These are phyloP conservation scores for Diachrysia chrysitis DNA, from an alignment of 2,888 invertebrate genomes.

Conservation along the genomic window DNA sequence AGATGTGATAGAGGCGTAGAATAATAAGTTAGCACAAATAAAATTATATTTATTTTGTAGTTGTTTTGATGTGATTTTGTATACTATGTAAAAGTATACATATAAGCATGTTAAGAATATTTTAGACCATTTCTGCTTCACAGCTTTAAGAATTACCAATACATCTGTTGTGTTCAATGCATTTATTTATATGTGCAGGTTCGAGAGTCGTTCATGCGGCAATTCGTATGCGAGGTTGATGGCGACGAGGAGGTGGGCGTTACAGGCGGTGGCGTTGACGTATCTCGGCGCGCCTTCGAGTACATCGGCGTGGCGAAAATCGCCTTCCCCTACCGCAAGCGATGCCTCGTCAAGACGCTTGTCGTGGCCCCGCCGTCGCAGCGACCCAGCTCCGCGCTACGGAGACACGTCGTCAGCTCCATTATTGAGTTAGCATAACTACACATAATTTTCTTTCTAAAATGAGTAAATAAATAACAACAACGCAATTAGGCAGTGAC, in stretches of 20 bases:
- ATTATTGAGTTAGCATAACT: constrained; percentile 93
- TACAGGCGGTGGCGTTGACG: constrained; percentile 61
- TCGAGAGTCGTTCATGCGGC: constrained; percentile 99
- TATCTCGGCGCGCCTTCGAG: constrained; percentile 80
- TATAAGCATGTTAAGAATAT: too few relatives aligned
- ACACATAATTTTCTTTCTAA: too few relatives aligned
- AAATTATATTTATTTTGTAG: too few relatives aligned
- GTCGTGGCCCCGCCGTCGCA: constrained; percentile 95
- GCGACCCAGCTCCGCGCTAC: constrained; percentile 93
- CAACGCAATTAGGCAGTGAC: too few relatives aligned
- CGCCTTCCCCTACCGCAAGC: constrained; percentile 92
- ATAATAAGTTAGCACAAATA: too few relatives aligned
- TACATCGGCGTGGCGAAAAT: constrained; percentile 83
- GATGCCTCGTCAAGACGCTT: constrained; percentile 94
- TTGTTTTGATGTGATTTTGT: too few relatives aligned
- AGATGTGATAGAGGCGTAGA: too few relatives aligned
- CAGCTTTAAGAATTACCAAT: too few relatives aligned
- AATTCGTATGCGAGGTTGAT: constrained; percentile 97
- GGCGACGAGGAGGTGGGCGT: constrained; percentile 91
- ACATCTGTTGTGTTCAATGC: neutral
- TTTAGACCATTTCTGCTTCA: too few relatives aligned
- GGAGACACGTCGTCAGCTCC: constrained; percentile 94
- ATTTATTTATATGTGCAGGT: constrained; percentile 85
- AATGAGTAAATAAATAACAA: too few relatives aligned
- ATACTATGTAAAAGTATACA: too few relatives aligned